Base-by-base conservation (phyloP, 2,113 vertebrate species). In the Vidua macroura region DNA sequence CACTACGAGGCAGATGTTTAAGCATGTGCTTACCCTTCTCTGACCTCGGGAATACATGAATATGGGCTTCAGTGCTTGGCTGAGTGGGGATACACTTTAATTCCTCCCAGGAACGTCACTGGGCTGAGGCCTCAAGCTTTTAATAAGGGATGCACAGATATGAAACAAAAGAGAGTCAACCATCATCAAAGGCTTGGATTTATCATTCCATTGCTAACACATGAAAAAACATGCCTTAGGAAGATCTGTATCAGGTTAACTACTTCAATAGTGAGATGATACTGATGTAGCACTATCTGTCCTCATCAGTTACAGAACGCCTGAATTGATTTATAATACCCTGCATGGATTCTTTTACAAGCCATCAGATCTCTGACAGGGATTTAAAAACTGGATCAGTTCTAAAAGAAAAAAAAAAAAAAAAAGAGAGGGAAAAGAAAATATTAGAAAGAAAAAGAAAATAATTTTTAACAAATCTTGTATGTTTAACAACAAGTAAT, bases 331-430 rank as follows among this genome's bases (percentile, higher is more conserved):
- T 88, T 83, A 83, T 55, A 91, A 83, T 52, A 85, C 10, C 13
- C n/a, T 73, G 51, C 72, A 67, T 66, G 55, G 59, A 90, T 87
- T 87, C 70, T 83, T 67, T 83, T 67, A 59, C 55, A 87, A 95
- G 55, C 70, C 63, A 80, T 74, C 78, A 67, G 46, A n/a, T 92
- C 62, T 82, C 70, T 92, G 63, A 58, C 14, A 55, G 14, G 25
- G 59, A 83, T 89, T 89, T 79, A 41, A 83, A 95, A 95, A 74
- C n/a, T 91, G 43, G 75, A 67, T 88, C 87, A 95, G 39, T 52
- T 88, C 53, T 41, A 79, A 76, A 83, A 90, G 6, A 0, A 6
- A 8, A 10, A 8, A 49, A 48, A 35, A 39, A 21, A 10, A 53
- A 62, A 9, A 49, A 13, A 53, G 8, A 43, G 2, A 27, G 15